A percentile compares a stretch with the other conserved stretches of the same genome.
phyloP scores from a whole-genome alignment of 2,113 vertebrate genomes.

The Turdus rufiventris region DNA sequence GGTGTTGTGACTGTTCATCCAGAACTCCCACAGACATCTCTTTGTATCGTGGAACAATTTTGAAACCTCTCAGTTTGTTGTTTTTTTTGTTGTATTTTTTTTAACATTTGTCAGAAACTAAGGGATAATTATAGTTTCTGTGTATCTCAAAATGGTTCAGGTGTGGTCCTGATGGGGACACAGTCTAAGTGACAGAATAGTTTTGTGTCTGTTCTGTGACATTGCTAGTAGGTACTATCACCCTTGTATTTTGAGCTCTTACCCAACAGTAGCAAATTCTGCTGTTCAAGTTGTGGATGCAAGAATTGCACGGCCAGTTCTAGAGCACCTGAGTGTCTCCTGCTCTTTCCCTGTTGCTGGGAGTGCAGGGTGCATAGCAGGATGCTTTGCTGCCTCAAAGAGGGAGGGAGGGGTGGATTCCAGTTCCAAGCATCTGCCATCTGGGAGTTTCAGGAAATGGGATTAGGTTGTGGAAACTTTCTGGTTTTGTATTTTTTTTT shows the following conservation, averaged over 20 bases:
- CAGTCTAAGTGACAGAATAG: not conserved
- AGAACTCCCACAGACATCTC: not conserved
- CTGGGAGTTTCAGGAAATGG: conserved; percentile 32
- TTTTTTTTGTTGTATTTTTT: not conserved
- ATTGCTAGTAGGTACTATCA: not conserved
- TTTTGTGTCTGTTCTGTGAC: not conserved
- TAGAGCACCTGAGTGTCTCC: not conserved
- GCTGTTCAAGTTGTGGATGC: not conserved
- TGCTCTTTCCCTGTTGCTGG: not conserved
- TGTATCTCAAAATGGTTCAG: not conserved
- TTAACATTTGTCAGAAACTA: not conserved
- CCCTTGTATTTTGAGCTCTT: not conserved
- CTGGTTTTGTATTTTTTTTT: not conserved
- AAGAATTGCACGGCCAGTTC: not conserved
- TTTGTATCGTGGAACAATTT: not conserved
- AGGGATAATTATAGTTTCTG: not conserved
- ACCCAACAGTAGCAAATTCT: not conserved
- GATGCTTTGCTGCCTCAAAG: not conserved
- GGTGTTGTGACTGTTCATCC: not conserved
- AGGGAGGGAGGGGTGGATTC: not conserved
- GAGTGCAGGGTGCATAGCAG: not conserved
- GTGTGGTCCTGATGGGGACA: not conserved
- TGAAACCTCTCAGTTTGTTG: not conserved
- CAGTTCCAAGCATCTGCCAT: not conserved
- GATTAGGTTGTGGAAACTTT: conserved; percentile 3